phyloP scores from a whole-genome alignment of 2,888 invertebrate species.

The Electrophaes corylata region DNA sequence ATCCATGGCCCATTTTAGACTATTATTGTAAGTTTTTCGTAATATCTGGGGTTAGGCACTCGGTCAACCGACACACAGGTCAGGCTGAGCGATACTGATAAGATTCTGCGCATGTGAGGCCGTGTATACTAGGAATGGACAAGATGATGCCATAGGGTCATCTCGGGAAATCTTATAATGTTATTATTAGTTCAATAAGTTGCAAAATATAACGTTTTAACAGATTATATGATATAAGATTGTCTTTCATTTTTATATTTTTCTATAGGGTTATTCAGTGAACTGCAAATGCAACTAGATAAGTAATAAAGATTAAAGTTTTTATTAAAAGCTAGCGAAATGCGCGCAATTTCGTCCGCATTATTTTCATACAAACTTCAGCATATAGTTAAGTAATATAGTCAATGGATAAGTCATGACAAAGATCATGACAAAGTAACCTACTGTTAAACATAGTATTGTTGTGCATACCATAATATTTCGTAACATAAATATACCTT shows the following conservation, averaged over 20 bases:
- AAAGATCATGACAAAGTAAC: no score
- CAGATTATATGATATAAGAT: background rate
- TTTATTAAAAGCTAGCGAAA: no score
- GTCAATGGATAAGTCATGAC: no score
- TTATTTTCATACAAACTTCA: no score
- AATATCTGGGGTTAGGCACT: constrained; percentile 10
- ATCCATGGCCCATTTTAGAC: constrained; percentile 8
- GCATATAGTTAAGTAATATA: no score
- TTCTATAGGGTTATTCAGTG: background rate
- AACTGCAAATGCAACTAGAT: no score
- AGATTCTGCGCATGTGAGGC: constrained; percentile 65
- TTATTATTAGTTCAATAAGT: background rate
- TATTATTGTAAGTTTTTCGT: constrained; percentile 6
- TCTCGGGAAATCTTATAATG: constrained; percentile 39
- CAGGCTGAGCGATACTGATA: constrained; percentile 56
- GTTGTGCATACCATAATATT: no score
- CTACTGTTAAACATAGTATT: no score
- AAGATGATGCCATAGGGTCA: constrained; percentile 47
- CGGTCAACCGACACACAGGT: constrained; percentile 48
- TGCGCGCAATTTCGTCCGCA: no score
- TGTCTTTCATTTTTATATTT: background rate
- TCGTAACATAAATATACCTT: no score
- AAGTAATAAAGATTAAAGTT: no score
- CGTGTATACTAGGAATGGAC: constrained; percentile 2
- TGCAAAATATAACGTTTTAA: background rate